phyloP scores from a whole-genome alignment of 2,113 vertebrate genomes.

The Callorhinus ursinus region DNA sequence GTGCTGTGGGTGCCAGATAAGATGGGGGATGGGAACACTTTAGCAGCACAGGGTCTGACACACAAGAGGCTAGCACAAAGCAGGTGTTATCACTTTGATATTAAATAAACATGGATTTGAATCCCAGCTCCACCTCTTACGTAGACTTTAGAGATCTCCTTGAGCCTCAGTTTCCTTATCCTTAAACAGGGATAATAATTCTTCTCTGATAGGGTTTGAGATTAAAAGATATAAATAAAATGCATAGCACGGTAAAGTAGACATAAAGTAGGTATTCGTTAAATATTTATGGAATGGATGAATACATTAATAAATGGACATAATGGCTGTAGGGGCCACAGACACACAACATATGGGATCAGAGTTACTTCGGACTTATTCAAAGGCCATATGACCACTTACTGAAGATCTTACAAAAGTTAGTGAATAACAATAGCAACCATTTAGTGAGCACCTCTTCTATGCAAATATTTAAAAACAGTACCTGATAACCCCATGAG shows the following conservation, averaged over 20 bases:
- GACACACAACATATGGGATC: neutral
- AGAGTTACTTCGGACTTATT: neutral
- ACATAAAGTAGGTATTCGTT: neutral
- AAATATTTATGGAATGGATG: neutral
- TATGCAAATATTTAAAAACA: neutral
- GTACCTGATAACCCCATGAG: neutral
- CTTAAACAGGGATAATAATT: neutral
- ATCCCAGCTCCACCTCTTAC: neutral
- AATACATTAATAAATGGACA: neutral
- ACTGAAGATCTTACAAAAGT: neutral
- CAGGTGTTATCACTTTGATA: neutral
- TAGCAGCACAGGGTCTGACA: neutral
- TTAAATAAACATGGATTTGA: neutral
- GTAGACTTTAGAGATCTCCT: neutral
- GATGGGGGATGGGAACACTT: neutral
- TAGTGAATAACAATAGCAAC: neutral
- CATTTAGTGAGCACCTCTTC: neutral
- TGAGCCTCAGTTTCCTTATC: neutral
- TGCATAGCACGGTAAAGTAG: neutral
- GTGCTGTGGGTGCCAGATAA: neutral
- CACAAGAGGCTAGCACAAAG: neutral
- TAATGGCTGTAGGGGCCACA: neutral
- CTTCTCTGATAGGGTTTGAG: neutral
- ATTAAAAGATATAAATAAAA: neutral
- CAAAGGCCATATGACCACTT: neutral